Evolutionary conservation across 2,888 invertebrate genomes (phyloP), one percentile per base, ranked within the genome.

Genomic region (Melikaiella ostensackeni): DNA sequence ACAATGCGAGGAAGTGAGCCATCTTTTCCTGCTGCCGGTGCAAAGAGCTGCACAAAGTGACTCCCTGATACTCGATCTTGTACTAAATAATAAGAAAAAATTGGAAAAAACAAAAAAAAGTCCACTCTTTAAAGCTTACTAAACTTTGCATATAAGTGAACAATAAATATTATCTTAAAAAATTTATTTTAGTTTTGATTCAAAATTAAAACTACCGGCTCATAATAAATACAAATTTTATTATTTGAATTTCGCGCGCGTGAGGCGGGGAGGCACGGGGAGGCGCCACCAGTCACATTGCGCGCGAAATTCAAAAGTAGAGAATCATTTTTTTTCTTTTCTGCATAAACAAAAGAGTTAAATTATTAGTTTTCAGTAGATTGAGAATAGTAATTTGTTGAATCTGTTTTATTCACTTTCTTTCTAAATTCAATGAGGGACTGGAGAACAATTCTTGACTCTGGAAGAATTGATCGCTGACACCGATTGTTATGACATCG

Each of bases 1-100:
- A 90, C 90, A 90, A 90, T 90, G 89, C 86, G 85, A 89, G 90
- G 90, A 90, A 90, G 87, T 88, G 86, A 87, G 89, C 88, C 88
- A 88, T 89, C 89, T 89, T 90, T 89, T 90, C 88, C 89, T 88
- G 87, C 86, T 87, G 84, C 80, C 78, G 74, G 78, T 73, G 75
- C 77, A 78, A 55, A 70, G 70, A 70, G 30, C 70, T 27, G 50
- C 11, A 46, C 70, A 70, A 70, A 70, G 11, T 46, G 46, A 70
- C 46, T 66, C 66, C 8, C 19, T 66, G 46, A 66, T 70, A 70
- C 70, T 50, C 30, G 70, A 70, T 70, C 70, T 46, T 19, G 30
- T 24, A 70, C 46, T 11, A 27, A 70, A 50, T 30, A 70, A 46
- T 46, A 50, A 46, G 4, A 70, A 70, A 13, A n/a, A 63, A 38